phyloP scores from a whole-genome alignment of 2,888 invertebrate genomes.

The Heterodera filipjevi region DNA sequence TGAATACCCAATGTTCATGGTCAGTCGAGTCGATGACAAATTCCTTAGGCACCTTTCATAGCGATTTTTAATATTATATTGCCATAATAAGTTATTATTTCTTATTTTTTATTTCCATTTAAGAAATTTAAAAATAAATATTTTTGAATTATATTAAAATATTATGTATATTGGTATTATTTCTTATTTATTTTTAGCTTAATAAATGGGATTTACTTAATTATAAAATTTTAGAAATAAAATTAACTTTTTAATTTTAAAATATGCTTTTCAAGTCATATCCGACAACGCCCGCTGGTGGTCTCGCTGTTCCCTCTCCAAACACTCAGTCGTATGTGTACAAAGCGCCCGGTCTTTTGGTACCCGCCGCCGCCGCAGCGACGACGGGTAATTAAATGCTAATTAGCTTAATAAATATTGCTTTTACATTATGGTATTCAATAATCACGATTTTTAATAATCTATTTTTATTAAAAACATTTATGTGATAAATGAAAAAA shows the following conservation, averaged over 20 bases:
- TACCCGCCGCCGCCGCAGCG: slow-evolving; percentile 26
- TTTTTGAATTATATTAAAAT: too few relatives aligned
- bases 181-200: too few relatives aligned
- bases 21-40: not conserved
- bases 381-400: not conserved
- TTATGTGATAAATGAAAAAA: too few relatives aligned
- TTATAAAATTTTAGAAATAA: not conserved
- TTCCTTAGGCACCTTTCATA: not conserved
- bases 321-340: slow-evolving; percentile 32
- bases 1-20: slow-evolving; percentile 29
- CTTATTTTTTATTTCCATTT: too few relatives aligned
- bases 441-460: too few relatives aligned
- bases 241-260: not conserved
- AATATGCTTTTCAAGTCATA: slow-evolving; percentile 42
- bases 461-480: too few relatives aligned
- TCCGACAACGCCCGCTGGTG: slow-evolving; percentile 44
- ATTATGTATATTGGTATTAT: too few relatives aligned
- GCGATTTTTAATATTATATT: not conserved
- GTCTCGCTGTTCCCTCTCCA: slow-evolving; percentile 38
- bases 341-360: slow-evolving; percentile 32
- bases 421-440: too few relatives aligned
- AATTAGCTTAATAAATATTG: too few relatives aligned
- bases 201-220: not conserved
- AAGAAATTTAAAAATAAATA: too few relatives aligned
- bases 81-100: too few relatives aligned